Percentiles rank a stretch among this genome's conserved stretches.
phyloP scores from a whole-genome alignment of 2,797 vertebrate species.

The Platyrinchus mystaceus region DNA sequence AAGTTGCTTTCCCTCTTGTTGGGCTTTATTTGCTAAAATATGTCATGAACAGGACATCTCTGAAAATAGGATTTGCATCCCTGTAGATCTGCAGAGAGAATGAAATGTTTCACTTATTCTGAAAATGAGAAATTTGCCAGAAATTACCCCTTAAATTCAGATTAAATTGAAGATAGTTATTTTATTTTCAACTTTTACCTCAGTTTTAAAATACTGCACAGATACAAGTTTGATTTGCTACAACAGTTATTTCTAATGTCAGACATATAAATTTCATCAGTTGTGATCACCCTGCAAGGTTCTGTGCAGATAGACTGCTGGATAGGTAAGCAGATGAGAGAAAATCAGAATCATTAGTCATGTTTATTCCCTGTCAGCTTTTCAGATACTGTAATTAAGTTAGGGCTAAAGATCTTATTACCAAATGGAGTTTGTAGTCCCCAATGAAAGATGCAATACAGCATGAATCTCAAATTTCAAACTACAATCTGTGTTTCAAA shows the following conservation, averaged over 20 bases:
- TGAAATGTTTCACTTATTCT: slow-evolving; percentile 4
- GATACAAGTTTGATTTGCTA: background rate
- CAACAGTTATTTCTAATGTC: slow-evolving; percentile 18
- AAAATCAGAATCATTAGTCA: slow-evolving; percentile 33
- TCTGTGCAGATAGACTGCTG: background rate
- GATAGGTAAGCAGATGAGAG: background rate
- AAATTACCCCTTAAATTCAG: background rate
- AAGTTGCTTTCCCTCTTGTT: background rate
- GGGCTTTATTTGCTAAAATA: background rate
- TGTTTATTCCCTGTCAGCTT: slow-evolving; percentile 35
- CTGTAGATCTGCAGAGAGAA: background rate
- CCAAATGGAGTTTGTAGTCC: background rate
- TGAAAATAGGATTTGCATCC: slow-evolving; percentile 12
- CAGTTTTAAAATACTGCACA: slow-evolving; percentile 11
- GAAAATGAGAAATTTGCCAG: background rate
- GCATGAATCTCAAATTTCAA: background rate
- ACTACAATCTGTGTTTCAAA: background rate
- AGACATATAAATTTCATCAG: slow-evolving; percentile 11
- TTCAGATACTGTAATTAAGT: slow-evolving; percentile 29
- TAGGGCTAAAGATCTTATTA: slow-evolving; percentile 3
- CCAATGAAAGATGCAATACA: background rate
- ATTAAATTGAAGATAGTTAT: background rate
- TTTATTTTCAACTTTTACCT: background rate
- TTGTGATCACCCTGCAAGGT: background rate
- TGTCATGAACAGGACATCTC: background rate